Evolutionary conservation across 2,113 vertebrate species (phyloP).

Genomic region (Malurus melanocephalus): DNA sequence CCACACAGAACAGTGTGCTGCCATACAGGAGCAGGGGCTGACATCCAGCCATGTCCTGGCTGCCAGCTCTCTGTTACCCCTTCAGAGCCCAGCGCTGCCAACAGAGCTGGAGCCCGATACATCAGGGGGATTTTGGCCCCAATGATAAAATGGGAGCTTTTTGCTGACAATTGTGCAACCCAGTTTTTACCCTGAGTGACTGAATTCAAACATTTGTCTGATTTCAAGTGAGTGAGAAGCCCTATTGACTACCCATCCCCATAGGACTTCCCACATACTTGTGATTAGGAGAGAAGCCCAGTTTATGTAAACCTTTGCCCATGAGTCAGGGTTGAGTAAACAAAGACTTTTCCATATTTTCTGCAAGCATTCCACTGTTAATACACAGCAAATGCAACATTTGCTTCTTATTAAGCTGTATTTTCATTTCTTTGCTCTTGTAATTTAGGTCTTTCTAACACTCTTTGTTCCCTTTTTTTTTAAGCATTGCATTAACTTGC

Average conservation of each 20-base stretch:
- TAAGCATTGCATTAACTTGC: conserved; percentile 27
- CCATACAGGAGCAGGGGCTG: accelerated
- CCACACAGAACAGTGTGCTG: accelerated
- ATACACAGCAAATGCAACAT: conserved; percentile 15
- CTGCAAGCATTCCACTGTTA: conserved; percentile 30
- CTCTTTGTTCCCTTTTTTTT: not conserved
- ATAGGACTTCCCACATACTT: not conserved
- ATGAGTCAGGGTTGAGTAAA: not conserved
- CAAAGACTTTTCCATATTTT: conserved; percentile 28
- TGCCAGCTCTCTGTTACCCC: accelerated
- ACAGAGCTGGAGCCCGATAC: not conserved
- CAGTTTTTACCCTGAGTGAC: not conserved
- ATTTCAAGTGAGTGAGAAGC: not conserved
- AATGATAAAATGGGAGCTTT: not conserved
- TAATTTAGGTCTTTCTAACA: conserved; percentile 24
- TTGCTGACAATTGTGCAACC: not conserved
- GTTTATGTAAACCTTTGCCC: conserved; percentile 26
- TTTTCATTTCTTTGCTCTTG: conserved; percentile 39
- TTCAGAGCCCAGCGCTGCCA: not conserved
- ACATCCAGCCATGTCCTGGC: accelerated
- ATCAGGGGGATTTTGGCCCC: not conserved
- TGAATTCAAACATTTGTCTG: not conserved
- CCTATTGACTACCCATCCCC: not conserved
- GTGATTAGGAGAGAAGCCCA: conserved; percentile 8
- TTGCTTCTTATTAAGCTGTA: conserved; percentile 19